Conservation (phyloP, 2,797 vertebrate species). For the Poeciliopsis gracilis region DNA sequence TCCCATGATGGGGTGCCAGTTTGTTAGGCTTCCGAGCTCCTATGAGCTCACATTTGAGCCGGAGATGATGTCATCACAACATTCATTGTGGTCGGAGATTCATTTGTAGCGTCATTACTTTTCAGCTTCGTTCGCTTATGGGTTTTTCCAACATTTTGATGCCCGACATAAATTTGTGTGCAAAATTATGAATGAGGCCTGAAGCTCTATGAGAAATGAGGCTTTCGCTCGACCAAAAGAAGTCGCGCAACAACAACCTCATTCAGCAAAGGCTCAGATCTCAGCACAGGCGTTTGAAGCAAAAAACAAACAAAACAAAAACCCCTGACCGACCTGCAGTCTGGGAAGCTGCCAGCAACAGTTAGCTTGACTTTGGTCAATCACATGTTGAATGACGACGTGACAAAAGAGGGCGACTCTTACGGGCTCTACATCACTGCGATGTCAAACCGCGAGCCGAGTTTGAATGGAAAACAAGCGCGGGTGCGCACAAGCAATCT, state of each 20-base stretch:
- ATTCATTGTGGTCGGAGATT: not conserved
- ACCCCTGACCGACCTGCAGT: not conserved
- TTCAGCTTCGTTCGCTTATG: not conserved
- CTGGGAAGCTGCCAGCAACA: not conserved
- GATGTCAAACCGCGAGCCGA: constrained; percentile 34
- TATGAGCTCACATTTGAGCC: not conserved
- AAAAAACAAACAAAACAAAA: not conserved
- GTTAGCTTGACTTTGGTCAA: constrained; percentile 20
- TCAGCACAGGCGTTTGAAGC: not conserved
- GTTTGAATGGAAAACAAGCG: constrained; percentile 48
- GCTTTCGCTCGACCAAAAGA: not conserved
- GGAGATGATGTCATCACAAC: not conserved
- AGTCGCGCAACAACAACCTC: not conserved
- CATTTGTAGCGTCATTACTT: not conserved
- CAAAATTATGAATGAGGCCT: not conserved
- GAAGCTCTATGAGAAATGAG: constrained; percentile 4
- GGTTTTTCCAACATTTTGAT: not conserved
- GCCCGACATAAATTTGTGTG: not conserved
- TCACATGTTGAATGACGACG: constrained; percentile 4
- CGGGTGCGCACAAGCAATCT: constrained; percentile 36
- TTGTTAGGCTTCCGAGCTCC: not conserved
- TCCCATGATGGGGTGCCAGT: not conserved
- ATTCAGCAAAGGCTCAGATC: constrained; percentile 7
- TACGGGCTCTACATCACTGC: constrained; percentile 15
- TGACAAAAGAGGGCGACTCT: constrained; percentile 10